Percentiles rank a stretch among this genome's conserved stretches.
Evolutionary conservation across 2,113 vertebrate species (phyloP).

Genomic region (Ciconia maguari): DNA sequence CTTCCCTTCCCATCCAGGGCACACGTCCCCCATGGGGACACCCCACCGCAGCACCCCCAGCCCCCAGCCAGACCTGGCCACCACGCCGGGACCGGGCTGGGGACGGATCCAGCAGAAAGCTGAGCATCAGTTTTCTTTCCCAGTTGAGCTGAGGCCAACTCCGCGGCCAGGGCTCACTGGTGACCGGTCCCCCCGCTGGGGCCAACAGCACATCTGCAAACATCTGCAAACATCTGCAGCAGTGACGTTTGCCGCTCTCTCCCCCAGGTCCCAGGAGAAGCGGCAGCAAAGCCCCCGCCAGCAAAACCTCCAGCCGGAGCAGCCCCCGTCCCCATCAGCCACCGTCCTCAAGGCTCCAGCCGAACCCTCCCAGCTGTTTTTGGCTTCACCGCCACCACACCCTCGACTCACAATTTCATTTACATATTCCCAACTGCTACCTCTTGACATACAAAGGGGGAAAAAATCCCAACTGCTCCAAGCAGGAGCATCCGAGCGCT

Average conservation of each 20-base stretch:
- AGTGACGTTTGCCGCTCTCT: neutral
- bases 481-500: neutral
- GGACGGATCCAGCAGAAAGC: neutral
- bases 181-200: neutral
- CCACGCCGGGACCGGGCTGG: rapidly evolving
- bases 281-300: neutral
- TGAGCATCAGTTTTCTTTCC: neutral
- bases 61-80: neutral
- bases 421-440: rapidly evolving
- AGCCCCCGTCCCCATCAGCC: rapidly evolving
- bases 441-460: neutral
- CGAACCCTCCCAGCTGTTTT: neutral
- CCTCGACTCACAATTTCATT: neutral
- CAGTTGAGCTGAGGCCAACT: neutral
- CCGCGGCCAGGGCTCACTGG: rapidly evolving
- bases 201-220: conserved; percentile 38
- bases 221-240: conserved; percentile 22
- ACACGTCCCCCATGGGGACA: rapidly evolving
- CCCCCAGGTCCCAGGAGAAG: neutral
- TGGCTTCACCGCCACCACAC: neutral
- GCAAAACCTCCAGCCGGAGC: rapidly evolving
- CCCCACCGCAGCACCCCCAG: rapidly evolving
- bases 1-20: neutral
- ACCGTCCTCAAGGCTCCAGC: neutral
- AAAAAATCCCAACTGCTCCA: rapidly evolving